Evolutionary conservation across 2,113 vertebrate species (phyloP), one percentile per base, ranked within the genome.

Genomic region (Sylvia atricapilla): DNA sequence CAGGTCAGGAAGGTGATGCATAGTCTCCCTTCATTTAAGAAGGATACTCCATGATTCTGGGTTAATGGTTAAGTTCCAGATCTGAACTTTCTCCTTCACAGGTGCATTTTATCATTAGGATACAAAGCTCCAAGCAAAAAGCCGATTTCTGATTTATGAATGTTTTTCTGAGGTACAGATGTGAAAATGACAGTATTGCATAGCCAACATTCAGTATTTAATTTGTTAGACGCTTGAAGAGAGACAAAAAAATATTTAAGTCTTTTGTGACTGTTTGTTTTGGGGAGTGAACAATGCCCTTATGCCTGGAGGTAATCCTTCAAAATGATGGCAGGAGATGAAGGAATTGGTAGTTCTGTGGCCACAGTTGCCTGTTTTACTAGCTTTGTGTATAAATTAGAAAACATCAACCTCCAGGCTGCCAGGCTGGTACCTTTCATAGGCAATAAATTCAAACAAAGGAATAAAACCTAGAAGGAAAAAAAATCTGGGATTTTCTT

Each of bases 381-480:
- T 83, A 63, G 46, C 63, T 93, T 87, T 90, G 59, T 70, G 63
- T 85, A 73, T 94, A 91, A 95, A 95, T 95, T 88, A 88, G 50
- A 90, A 87, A 91, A 59, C 62, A 90, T 87, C 74, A 79, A 78
- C 59, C 74, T 90, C 41, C 59, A 77, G 72, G 79, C 63, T 95
- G 46, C 56, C 91, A 87, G 70, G 33, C 74, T 73, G 58, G 62
- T 92, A 73, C 58, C 66, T 95, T 93, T 91, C 89, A 80, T 21
- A 93, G 35, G 31, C 62, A 85, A 77, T 94, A 87, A 78, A 93
- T 55, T 94, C 58, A 73, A 73, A 82, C 66, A 91, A 75, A 95
- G 47, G 87, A 82, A 64, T 73, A 94, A 96, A 91, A 79, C 19
- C 49, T 66, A 31, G 46, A 83, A 90, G 49, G 17, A 13, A 58